Percentiles rank a stretch among this genome's conserved stretches.
Conservation (phyloP, 2,113 vertebrate species). For the Nycticebus coucang region DNA sequence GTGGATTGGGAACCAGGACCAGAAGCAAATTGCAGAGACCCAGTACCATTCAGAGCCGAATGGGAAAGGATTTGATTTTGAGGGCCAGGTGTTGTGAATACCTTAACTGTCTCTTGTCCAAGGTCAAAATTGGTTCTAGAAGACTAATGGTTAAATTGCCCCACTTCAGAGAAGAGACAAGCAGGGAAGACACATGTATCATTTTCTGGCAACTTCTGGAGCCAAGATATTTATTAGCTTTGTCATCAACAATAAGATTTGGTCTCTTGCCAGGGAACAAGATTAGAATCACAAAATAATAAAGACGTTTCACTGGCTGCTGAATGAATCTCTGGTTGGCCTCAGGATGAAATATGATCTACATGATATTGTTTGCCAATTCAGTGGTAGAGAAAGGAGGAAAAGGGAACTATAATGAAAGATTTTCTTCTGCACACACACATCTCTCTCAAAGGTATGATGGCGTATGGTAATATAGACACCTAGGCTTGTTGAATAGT, state of each 20-base stretch:
- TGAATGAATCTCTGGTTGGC: neutral
- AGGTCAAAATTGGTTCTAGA: neutral
- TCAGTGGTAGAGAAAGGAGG: neutral
- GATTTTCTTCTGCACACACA: neutral
- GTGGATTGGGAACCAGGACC: neutral
- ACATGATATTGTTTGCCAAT: neutral
- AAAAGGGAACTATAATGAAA: neutral
- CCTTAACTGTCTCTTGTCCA: neutral
- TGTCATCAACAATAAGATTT: neutral
- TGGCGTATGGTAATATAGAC: neutral
- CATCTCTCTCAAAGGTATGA: neutral
- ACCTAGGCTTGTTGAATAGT: neutral
- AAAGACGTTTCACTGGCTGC: neutral
- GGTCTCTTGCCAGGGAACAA: neutral
- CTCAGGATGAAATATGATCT: conserved; percentile 19
- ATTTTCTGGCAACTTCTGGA: conserved; percentile 16
- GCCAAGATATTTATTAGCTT: neutral
- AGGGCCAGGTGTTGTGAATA: neutral
- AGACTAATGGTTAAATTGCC: neutral
- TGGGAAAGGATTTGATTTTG: neutral
- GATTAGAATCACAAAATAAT: conserved; percentile 50
- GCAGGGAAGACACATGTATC: neutral
- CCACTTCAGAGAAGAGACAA: neutral
- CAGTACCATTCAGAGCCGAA: neutral
- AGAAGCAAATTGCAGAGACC: neutral